Percentiles rank a stretch among this genome's conserved stretches.
These are phyloP conservation scores for Zaprionus africanus DNA, from an alignment of 1,140 invertebrate genomes.

Conservation along the genomic window DNA sequence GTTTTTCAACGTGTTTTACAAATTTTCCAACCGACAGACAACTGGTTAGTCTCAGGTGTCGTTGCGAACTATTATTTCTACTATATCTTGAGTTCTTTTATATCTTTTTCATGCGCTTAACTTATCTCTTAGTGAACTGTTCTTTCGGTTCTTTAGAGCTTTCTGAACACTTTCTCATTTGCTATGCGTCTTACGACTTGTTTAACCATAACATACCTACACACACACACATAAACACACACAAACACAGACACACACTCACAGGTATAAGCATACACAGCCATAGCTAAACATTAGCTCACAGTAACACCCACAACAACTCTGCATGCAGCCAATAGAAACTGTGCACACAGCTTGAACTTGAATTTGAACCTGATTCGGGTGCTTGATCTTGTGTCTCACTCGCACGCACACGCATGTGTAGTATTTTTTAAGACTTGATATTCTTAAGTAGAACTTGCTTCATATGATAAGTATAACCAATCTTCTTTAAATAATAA, in stretches of 20 bases:
- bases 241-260: slow-evolving; percentile 24
- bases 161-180: slow-evolving; percentile 62
- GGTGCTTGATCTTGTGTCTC: slow-evolving; percentile 22
- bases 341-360: slow-evolving; percentile 56
- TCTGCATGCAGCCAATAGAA: slow-evolving; percentile 61
- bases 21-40: slow-evolving; percentile 17
- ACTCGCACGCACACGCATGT: slow-evolving; percentile 2
- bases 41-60: slow-evolving; percentile 47
- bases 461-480: neutral
- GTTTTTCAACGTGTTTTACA: neutral
- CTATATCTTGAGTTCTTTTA: slow-evolving; percentile 41
- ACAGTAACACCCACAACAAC: slow-evolving; percentile 28
- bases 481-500: neutral
- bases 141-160: slow-evolving; percentile 43
- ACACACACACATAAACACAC: slow-evolving; percentile 20
- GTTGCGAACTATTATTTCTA: slow-evolving; percentile 32
- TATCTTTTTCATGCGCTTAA: slow-evolving; percentile 49
- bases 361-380: slow-evolving; percentile 47
- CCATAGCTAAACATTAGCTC: neutral
- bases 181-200: slow-evolving; percentile 72
- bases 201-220: slow-evolving; percentile 31
- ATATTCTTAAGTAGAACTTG: neutral
- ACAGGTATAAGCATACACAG: slow-evolving; percentile 25
- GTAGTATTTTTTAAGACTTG: neutral
- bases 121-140: slow-evolving; percentile 52